Conservation (phyloP, 2,113 vertebrate genomes). For the Ceuthmochares aereus region DNA sequence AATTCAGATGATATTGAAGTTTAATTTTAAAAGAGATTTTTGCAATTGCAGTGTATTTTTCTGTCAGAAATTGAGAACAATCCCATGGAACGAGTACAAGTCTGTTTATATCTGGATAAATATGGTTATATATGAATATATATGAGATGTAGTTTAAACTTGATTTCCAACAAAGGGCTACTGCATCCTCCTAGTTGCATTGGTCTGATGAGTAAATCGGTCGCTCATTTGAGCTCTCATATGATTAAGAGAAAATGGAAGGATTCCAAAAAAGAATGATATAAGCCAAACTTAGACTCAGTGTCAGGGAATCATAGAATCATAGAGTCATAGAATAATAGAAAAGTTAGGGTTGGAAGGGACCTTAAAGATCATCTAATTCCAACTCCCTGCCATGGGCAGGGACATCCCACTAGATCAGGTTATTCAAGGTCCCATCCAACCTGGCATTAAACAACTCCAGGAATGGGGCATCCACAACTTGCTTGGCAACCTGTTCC, state of each 20-base stretch:
- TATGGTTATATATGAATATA: neutral
- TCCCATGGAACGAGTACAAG: neutral
- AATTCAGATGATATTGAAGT: neutral
- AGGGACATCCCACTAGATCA: too few species aligned
- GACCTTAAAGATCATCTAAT: too few species aligned
- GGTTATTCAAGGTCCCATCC: too few species aligned
- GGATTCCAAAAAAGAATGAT: neutral
- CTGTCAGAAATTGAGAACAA: neutral
- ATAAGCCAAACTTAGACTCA: too few species aligned
- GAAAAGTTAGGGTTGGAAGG: too few species aligned
- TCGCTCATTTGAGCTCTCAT: neutral
- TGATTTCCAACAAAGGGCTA: neutral
- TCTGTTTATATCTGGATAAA: neutral
- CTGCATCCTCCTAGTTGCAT: neutral
- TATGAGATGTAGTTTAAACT: neutral
- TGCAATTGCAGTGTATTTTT: neutral
- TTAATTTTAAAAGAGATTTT: neutral
- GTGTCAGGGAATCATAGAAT: too few species aligned
- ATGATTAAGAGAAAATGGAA: neutral
- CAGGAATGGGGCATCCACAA: too few species aligned
- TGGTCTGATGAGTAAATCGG: rapidly evolving
- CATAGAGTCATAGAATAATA: too few species aligned
- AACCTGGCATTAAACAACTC: too few species aligned
- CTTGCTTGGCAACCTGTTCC: too few species aligned
- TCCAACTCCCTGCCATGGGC: too few species aligned